Conservation (phyloP, 2,797 vertebrate genomes). For the Antennarius maculatus region DNA sequence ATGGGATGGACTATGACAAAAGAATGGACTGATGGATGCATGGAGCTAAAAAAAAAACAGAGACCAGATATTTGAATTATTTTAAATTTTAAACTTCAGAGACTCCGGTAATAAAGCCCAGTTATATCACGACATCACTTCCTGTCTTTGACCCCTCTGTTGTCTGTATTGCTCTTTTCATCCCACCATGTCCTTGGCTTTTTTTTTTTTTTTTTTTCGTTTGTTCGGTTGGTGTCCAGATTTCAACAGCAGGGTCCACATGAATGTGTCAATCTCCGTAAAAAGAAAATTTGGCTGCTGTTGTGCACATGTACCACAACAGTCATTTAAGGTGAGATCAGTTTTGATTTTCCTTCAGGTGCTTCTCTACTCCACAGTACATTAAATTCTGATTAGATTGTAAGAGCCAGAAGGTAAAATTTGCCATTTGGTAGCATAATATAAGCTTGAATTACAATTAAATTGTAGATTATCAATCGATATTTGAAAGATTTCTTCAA, state of each 20-base stretch:
- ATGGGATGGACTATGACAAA: conserved; percentile 47
- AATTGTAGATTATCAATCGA: too few relatives aligned
- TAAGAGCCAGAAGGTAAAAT: neutral
- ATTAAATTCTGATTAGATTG: conserved; percentile 18
- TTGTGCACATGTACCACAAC: conserved; percentile 11
- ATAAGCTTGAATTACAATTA: too few relatives aligned
- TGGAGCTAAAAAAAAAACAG: conserved; percentile 60
- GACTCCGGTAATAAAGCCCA: conserved; percentile 75
- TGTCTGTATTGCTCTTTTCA: conserved; percentile 29
- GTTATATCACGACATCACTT: conserved; percentile 63
- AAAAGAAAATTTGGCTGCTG: conserved; percentile 13
- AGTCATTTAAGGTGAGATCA: conserved; percentile 10
- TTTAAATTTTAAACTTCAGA: conserved; percentile 72
- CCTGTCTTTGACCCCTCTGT: conserved; percentile 49
- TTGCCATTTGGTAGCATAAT: too few relatives aligned
- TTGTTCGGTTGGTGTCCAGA: conserved; percentile 12
- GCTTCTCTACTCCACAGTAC: conserved; percentile 11
- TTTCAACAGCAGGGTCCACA: conserved; percentile 10
- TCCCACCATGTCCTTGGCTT: neutral
- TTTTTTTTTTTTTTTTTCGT: neutral
- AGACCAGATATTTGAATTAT: conserved; percentile 63
- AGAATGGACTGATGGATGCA: conserved; percentile 59
- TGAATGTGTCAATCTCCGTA: conserved; percentile 18
- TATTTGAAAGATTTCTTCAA: too few relatives aligned
- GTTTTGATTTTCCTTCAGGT: conserved; percentile 4